Evolutionary conservation across 2,113 vertebrate genomes (phyloP), one percentile per base, ranked within the genome.

Genomic region (Microcebus jonahi): DNA sequence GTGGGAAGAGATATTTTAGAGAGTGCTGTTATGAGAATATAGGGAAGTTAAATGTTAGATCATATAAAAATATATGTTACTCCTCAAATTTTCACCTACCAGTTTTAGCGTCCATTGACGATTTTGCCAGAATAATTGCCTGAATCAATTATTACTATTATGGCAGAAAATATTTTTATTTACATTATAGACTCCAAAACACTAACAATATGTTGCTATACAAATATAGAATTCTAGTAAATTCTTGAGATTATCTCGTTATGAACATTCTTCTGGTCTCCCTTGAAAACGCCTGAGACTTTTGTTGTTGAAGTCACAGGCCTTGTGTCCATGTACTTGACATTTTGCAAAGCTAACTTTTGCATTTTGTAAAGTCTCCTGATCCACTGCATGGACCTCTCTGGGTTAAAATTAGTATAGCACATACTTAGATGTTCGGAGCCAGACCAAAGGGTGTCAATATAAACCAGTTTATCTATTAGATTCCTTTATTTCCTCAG

Each of bases 21-120:
- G 11, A 93, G 14, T 17, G 25, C 31, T 50, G 5, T 65, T 87
- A 82, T 53, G 70, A 87, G 67, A 96, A 90, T 34, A 53, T 13
- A 81, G 75, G 27, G 31, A 95, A 95, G 31, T 17, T 94, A 81
- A 88, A 87, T 63, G 84, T 96, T 88, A 91, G 36, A 65, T 88
- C n/a, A 57, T n/a, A 17, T 65, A 80, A 36, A 48, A 36, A 48
- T 75, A 57, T 59, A 45, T 65, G 42, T 88, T 63, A 84, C n/a
- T 91, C 31, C 36, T 96, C 61, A 79, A 57, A 67, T 68, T 88
- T 94, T 76, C 83, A 90, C 61, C 75, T 61, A 93, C 45, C 71
- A 81, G 59, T 55, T 92, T 71, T 63, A 86, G 36, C 31, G 67
- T 89, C 36, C 71, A 59, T 36, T 96, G 65, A 81, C 65, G n/a